Evolutionary conservation across 2,797 vertebrate genomes (phyloP), one percentile per base, ranked within the genome.

Genomic region (Euthynnus affinis): DNA sequence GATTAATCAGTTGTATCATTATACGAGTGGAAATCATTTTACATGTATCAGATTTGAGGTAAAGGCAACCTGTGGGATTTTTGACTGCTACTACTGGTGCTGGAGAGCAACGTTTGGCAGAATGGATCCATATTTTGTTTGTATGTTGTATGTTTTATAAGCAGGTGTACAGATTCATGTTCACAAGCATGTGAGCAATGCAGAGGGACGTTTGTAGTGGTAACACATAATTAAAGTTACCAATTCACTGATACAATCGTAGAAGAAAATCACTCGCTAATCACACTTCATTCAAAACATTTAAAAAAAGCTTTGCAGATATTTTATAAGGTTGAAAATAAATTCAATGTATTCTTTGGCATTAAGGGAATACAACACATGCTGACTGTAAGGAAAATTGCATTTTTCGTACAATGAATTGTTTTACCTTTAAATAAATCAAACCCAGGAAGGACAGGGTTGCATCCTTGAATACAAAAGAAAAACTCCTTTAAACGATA

Each of bases 1-100:
- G 56, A 64, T 68, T 4, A 63, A 63, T 57, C 34, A 57, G 37
- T 27, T 29, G 44, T 48, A 20, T 53, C 27, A 62, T 70, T 18
- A 42, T n/a, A 67, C 23, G 14, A 56, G n/a, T 14, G n/a, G 20
- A 25, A 42, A 1, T 5, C 46, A 42, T 49, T 80, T 66, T 32
- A 49, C 60, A 66, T 55, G 32, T 2, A 57, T 52, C 17, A 27
- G 42, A 42, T 49, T 49, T 17, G 53, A 64, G 66, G 74, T 63
- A 23, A 71, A 73, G 66, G 25, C 23, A 55, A 66, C 53, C 23
- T 63, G 77, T 49, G 34, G 70, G 61, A 1, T 10, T 56, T 62
- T 66, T 65, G 32, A 57, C 27, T 4, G 25, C 20, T 4, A 32
- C 20, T n/a, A 18, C 34, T 63, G 5, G 22, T 69, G 42, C 14